phyloP scores from a whole-genome alignment of 2,113 vertebrate genomes.

The Nothocercus julius region DNA sequence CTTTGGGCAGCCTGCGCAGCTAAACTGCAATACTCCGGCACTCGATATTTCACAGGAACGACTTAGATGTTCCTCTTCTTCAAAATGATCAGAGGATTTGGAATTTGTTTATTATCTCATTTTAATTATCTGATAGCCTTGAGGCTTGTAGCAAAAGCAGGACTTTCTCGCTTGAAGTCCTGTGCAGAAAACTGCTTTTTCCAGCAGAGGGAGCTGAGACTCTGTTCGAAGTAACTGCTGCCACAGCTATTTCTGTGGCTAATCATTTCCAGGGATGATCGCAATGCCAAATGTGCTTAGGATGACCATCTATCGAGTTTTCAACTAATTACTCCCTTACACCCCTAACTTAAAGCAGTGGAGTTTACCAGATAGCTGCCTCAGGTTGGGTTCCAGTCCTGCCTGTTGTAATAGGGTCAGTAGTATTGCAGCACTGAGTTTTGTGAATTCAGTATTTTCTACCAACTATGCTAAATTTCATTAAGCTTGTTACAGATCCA shows the following conservation, averaged over 20 bases:
- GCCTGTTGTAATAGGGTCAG: accelerated
- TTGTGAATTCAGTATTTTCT: neutral
- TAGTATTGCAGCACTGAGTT: neutral
- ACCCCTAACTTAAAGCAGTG: neutral
- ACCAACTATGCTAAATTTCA: neutral
- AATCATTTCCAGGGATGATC: neutral
- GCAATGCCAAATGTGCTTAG: neutral
- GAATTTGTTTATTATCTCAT: neutral
- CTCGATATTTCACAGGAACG: neutral
- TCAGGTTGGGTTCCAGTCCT: neutral
- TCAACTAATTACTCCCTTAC: neutral
- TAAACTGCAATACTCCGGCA: neutral
- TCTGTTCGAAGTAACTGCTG: accelerated
- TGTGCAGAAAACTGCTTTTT: neutral
- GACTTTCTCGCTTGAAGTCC: neutral
- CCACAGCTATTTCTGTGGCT: neutral
- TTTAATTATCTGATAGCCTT: neutral
- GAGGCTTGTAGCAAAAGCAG: neutral
- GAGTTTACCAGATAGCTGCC: neutral
- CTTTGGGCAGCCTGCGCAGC: neutral
- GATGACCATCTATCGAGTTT: neutral
- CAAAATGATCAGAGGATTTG: neutral
- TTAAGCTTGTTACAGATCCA: neutral
- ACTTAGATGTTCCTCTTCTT: neutral
- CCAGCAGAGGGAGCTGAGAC: constrained; percentile 57